Conservation (phyloP, 2,888 invertebrate genomes). For the Dilophus febrilis region DNA sequence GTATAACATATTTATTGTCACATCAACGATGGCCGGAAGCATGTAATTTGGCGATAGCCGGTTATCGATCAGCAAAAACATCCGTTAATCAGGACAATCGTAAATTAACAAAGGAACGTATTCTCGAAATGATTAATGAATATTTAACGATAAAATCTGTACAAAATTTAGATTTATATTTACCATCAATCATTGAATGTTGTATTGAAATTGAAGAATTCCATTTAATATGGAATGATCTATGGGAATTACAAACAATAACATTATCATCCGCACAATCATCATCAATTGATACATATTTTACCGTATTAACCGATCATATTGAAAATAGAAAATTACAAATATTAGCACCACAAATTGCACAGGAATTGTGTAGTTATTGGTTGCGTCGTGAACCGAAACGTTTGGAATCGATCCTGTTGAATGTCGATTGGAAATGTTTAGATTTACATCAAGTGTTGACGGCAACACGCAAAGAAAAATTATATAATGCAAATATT, state of each 20-base stretch:
- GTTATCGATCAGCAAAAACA: constrained; percentile 23
- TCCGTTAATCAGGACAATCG: constrained; percentile 25
- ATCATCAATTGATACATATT: constrained; percentile 32
- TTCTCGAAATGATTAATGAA: constrained; percentile 30
- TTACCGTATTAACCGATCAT: constrained; percentile 52
- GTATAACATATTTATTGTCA: constrained; percentile 43
- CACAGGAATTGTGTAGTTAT: constrained; percentile 53
- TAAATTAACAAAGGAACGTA: constrained; percentile 28
- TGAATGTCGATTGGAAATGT: constrained; percentile 54
- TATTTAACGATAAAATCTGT: constrained; percentile 26
- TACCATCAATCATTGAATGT: constrained; percentile 26
- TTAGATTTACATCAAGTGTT: constrained; percentile 57
- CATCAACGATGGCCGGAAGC: constrained; percentile 40
- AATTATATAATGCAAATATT: constrained; percentile 31
- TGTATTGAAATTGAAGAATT: constrained; percentile 26
- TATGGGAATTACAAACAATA: constrained; percentile 41
- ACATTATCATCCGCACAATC: no score
- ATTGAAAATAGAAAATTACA: constrained; percentile 45
- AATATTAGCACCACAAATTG: constrained; percentile 47
- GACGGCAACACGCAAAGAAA: constrained; percentile 23
- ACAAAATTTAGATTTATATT: constrained; percentile 26
- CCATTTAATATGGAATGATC: constrained; percentile 41
- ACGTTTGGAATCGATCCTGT: constrained; percentile 50
- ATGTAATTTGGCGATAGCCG: constrained; percentile 36
- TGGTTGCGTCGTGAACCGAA: constrained; percentile 42